phyloP scores from a whole-genome alignment of 2,888 invertebrate genomes.

The Andrena bicolor region DNA sequence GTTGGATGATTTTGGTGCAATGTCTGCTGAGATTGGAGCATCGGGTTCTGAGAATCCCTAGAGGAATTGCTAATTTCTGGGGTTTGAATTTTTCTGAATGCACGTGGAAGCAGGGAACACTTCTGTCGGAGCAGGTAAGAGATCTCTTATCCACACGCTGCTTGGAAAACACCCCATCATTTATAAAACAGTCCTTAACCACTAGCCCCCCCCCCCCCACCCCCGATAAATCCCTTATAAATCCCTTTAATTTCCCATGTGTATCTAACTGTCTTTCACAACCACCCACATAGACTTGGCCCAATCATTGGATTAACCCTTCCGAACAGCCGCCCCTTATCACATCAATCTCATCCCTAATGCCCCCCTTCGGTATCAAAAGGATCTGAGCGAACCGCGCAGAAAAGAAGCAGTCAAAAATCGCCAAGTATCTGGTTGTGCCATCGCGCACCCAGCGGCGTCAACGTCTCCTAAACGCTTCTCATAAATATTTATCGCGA shows the following conservation, averaged over 20 bases:
- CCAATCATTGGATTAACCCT: neutral
- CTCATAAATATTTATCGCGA: slow-evolving; percentile 34
- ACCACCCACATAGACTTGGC: neutral
- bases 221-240: neutral
- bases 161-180: neutral
- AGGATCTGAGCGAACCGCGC: neutral
- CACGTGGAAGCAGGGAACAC: too few species aligned
- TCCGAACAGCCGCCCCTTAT: neutral
- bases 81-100: too few species aligned
- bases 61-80: too few species aligned
- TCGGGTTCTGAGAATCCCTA: too few species aligned
- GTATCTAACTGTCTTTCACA: neutral
- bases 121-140: neutral
- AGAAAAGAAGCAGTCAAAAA: neutral
- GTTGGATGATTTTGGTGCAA: too few species aligned
- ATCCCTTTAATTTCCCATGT: neutral
- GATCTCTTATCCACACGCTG: neutral
- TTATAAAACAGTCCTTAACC: neutral
- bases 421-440: neutral
- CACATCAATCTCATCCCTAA: neutral
- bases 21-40: too few species aligned
- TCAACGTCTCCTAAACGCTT: neutral
- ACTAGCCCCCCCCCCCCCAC: neutral
- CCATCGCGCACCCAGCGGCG: slow-evolving; percentile 6
- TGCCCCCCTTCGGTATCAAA: neutral